Evolutionary conservation across 2,797 vertebrate species (phyloP).

Genomic region (Parotocinclus haroldoi): DNA sequence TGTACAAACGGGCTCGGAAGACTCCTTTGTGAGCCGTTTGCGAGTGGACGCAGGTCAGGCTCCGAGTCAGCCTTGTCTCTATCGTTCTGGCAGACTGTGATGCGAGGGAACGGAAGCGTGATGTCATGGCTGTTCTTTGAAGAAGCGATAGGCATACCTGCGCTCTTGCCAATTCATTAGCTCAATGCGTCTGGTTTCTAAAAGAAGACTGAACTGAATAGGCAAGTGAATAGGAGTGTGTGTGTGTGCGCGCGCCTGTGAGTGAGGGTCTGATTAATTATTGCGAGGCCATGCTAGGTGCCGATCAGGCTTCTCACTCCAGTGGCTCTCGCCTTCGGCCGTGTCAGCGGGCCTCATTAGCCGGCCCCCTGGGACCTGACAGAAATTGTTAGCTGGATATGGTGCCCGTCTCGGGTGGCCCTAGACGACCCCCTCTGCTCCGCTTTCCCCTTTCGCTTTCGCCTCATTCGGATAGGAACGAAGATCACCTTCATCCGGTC

Average conservation of each 20-base stretch:
- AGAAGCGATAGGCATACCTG: slow-evolving; percentile 34
- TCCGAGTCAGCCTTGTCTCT: slow-evolving; percentile 17
- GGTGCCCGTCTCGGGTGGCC: slow-evolving; percentile 78
- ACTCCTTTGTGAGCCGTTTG: slow-evolving; percentile 27
- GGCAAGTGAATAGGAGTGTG: slow-evolving; percentile 49
- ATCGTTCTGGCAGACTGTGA: slow-evolving; percentile 38
- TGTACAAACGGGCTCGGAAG: slow-evolving; percentile 36
- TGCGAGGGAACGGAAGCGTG: slow-evolving; percentile 19
- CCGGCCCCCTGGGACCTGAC: slow-evolving; percentile 82
- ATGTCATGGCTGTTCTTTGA: slow-evolving; percentile 6
- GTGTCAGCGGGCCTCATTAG: slow-evolving; percentile 96
- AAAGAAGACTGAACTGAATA: slow-evolving; percentile 72
- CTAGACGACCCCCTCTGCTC: too few species aligned
- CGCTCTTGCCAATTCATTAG: slow-evolving; percentile 31
- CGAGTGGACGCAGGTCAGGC: slow-evolving; percentile 22
- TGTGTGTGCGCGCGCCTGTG: slow-evolving; percentile 37
- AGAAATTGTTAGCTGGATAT: slow-evolving; percentile 91
- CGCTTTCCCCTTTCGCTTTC: slow-evolving; percentile 1
- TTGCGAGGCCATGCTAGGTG: slow-evolving; percentile 75
- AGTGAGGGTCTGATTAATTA: slow-evolving; percentile 82
- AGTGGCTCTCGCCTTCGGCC: slow-evolving; percentile 90
- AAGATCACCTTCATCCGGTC: slow-evolving; percentile 43
- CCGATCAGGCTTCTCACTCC: slow-evolving; percentile 88
- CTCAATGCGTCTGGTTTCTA: slow-evolving; percentile 51
- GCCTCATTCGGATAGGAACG: slow-evolving; percentile 53